Conservation (phyloP, 2,797 vertebrate genomes). For the Apogon talboti region DNA sequence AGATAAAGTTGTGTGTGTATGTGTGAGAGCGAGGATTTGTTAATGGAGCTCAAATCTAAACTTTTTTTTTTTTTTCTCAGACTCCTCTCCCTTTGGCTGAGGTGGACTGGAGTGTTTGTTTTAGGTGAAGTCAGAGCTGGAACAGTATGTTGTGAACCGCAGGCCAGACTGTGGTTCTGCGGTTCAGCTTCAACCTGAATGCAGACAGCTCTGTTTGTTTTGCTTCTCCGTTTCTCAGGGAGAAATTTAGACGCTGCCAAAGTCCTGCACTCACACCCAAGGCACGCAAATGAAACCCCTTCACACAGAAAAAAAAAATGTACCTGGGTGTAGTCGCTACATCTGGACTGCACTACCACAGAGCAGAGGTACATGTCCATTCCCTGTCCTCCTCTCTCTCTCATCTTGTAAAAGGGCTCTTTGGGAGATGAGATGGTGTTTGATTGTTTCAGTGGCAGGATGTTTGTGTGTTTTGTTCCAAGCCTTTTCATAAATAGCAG, state of each 20-base stretch:
- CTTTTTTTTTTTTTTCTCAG: conserved; percentile 48
- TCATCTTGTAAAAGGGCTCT: conserved; percentile 78
- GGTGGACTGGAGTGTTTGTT: conserved; percentile 75
- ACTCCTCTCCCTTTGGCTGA: conserved; percentile 63
- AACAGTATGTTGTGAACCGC: conserved; percentile 76
- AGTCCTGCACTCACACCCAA: conserved; percentile 79
- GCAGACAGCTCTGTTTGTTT: conserved; percentile 81
- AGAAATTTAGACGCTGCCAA: conserved; percentile 74
- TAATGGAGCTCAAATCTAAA: conserved; percentile 63
- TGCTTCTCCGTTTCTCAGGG: conserved; percentile 80
- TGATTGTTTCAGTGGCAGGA: conserved; percentile 76
- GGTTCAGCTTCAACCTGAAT: conserved; percentile 73
- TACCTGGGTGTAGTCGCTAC: conserved; percentile 77
- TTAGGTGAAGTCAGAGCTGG: conserved; percentile 81
- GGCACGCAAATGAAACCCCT: conserved; percentile 76
- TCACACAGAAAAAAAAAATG: conserved; percentile 49
- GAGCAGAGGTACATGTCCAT: conserved; percentile 34
- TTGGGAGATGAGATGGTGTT: conserved; percentile 76
- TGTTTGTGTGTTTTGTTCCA: conserved; percentile 82
- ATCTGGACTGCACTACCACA: conserved; percentile 64
- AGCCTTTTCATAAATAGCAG: conserved; percentile 82
- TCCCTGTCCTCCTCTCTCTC: conserved; percentile 45
- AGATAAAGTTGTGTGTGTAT: conserved; percentile 19
- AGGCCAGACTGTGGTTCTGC: conserved; percentile 78
- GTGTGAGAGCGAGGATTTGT: conserved; percentile 37